These are phyloP conservation scores for Atethmia centrago DNA, from an alignment of 2,888 invertebrate species.

Conservation along the genomic window DNA sequence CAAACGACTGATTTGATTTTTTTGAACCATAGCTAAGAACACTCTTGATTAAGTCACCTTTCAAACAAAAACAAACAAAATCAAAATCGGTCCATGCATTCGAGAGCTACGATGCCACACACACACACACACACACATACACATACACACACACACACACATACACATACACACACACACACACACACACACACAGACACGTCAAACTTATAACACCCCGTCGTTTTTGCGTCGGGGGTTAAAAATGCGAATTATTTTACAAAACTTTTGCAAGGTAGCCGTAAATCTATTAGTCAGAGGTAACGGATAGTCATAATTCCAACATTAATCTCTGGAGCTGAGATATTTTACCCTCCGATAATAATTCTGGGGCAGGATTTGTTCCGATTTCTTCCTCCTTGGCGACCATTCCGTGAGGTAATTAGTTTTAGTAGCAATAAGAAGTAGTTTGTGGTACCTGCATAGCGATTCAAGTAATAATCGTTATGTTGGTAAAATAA, in stretches of 20 bases:
- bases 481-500: background rate
- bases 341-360: constrained; percentile 35
- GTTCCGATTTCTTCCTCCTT: background rate
- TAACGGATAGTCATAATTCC: constrained; percentile 38
- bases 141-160: too few species aligned
- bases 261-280: constrained; percentile 6
- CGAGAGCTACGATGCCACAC: too few species aligned
- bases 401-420: background rate
- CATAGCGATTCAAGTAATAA: background rate
- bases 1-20: too few species aligned
- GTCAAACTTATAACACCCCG: too few species aligned
- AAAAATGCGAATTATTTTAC: constrained; percentile 3
- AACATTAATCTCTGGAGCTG: constrained; percentile 30
- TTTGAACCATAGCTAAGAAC: too few species aligned
- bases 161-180: too few species aligned
- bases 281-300: constrained; percentile 35
- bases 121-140: too few species aligned
- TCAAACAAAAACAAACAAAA: too few species aligned
- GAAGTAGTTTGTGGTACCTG: background rate
- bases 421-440: background rate
- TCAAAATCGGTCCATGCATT: too few species aligned
- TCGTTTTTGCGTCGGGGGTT: too few species aligned
- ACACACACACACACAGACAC: too few species aligned
- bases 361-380: constrained; percentile 25
- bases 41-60: too few species aligned